Evolutionary conservation across 2,797 vertebrate species (phyloP).

Genomic region (Hypotaenidia philippensis): DNA sequence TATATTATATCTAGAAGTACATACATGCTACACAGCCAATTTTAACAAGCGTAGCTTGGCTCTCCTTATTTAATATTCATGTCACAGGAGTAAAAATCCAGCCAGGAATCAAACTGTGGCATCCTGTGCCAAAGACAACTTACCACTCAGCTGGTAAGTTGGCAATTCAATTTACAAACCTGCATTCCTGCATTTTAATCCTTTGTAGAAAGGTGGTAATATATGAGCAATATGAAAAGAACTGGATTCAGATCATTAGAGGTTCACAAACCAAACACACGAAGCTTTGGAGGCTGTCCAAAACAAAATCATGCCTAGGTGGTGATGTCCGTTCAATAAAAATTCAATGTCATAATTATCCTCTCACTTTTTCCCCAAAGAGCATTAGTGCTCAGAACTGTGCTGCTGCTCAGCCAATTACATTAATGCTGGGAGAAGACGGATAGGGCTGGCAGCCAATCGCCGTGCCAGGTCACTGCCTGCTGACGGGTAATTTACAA

Average conservation of each 20-base stretch:
- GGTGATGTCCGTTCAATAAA: conserved; percentile 78
- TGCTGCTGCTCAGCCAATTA: conserved; percentile 55
- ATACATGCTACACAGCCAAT: not conserved
- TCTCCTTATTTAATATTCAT: conserved; percentile 74
- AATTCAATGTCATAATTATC: conserved; percentile 77
- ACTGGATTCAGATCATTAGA: conserved; percentile 80
- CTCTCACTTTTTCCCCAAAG: conserved; percentile 69
- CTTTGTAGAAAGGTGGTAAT: conserved; percentile 76
- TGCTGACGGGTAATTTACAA: conserved; percentile 49
- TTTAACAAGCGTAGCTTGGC: not conserved
- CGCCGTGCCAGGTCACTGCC: conserved; percentile 55
- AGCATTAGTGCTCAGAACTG: conserved; percentile 55
- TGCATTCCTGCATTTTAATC: conserved; percentile 80
- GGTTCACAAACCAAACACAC: conserved; percentile 79
- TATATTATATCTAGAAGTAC: not conserved
- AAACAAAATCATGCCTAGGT: conserved; percentile 76
- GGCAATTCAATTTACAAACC: conserved; percentile 81
- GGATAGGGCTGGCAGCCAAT: conserved; percentile 66
- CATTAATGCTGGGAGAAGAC: conserved; percentile 43
- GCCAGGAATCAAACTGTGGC: conserved; percentile 77
- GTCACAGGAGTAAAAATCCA: conserved; percentile 70
- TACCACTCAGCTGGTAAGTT: conserved; percentile 79
- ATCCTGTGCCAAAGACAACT: conserved; percentile 80
- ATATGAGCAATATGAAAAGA: conserved; percentile 76
- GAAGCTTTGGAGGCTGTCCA: conserved; percentile 77